Evolutionary conservation across 2,113 vertebrate species (phyloP).

Genomic region (Galemys pyrenaicus): DNA sequence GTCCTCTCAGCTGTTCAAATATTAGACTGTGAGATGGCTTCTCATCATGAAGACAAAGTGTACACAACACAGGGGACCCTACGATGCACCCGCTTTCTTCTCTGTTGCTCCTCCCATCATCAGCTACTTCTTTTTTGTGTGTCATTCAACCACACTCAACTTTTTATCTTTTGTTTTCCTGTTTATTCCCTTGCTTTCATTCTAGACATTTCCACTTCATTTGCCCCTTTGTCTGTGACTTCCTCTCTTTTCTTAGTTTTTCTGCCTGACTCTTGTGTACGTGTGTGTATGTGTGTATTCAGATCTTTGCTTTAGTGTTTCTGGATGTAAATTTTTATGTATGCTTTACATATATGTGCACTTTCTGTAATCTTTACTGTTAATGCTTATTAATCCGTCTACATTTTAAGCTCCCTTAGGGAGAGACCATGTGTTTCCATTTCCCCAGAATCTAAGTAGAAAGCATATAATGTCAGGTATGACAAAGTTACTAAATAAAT

Average conservation of each 20-base stretch:
- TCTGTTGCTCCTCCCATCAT: neutral
- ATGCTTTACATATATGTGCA: no score
- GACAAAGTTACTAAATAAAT: neutral
- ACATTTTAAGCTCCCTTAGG: neutral
- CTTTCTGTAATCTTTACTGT: neutral
- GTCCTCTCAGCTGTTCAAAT: neutral
- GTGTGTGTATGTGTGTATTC: neutral
- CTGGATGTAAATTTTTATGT: no score
- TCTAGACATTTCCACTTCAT: neutral
- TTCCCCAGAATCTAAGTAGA: neutral
- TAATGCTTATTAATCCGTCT: neutral
- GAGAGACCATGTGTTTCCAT: neutral
- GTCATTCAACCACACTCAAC: neutral
- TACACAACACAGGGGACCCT: neutral
- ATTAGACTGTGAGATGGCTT: neutral
- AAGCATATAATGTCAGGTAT: neutral
- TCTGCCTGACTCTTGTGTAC: neutral
- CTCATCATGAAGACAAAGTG: neutral
- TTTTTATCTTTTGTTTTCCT: neutral
- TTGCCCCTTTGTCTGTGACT: neutral
- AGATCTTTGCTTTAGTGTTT: neutral
- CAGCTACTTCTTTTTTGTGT: neutral
- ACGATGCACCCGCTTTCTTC: no score
- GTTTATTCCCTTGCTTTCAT: neutral
- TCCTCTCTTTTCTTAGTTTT: neutral